These are phyloP conservation scores for Dendrocopos noguchii DNA, from an alignment of 2,113 vertebrate species.

Conservation along the genomic window DNA sequence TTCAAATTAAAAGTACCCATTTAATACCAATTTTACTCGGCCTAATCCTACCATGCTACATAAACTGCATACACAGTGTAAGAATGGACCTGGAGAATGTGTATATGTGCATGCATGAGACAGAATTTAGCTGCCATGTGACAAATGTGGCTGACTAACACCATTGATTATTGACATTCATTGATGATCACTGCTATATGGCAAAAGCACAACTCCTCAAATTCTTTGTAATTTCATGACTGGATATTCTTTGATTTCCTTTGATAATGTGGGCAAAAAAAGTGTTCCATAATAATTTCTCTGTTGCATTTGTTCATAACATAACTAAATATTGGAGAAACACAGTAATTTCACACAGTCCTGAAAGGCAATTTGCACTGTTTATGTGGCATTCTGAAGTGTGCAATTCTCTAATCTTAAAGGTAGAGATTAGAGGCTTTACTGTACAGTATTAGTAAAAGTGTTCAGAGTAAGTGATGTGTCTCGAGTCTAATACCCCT, in stretches of 20 bases:
- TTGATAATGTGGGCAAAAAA: background rate
- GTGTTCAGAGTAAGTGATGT: background rate
- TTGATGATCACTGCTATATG: background rate
- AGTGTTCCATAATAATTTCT: background rate
- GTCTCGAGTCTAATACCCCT: background rate
- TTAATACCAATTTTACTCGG: background rate
- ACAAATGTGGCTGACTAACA: background rate
- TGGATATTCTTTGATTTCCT: background rate
- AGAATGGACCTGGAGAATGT: background rate
- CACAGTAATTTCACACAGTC: background rate
- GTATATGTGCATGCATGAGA: background rate
- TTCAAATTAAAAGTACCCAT: background rate
- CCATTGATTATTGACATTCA: background rate
- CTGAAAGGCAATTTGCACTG: background rate
- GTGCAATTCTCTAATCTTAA: background rate
- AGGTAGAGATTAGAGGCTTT: background rate
- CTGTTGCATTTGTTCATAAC: background rate
- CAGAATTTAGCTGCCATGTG: background rate
- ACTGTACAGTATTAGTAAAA: background rate
- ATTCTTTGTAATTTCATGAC: background rate
- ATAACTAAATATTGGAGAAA: background rate
- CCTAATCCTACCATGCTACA: background rate
- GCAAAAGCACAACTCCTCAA: background rate
- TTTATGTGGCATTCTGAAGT: background rate
- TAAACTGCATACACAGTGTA: fast-evolving